A percentile compares a stretch with the other conserved stretches of the same genome.
Evolutionary conservation across 2,113 vertebrate genomes (phyloP).

Genomic region (Muntiacus reevesi): DNA sequence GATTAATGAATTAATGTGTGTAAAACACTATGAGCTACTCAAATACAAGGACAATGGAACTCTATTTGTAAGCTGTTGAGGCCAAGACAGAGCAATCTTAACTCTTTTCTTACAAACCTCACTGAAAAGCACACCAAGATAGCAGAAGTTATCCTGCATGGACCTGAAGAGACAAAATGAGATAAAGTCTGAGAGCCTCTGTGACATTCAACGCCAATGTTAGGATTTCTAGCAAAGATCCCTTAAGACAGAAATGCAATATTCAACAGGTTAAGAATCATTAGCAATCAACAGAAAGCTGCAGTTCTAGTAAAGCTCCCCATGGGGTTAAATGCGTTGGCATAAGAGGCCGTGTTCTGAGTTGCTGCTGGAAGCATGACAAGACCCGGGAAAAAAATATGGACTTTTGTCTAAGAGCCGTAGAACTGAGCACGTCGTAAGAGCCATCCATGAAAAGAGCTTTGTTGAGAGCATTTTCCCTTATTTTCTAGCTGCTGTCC

Average conservation of each 20-base stretch:
- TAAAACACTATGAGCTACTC: constrained; percentile 44
- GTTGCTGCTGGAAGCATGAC: neutral
- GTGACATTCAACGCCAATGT: neutral
- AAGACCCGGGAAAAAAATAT: constrained; percentile 3
- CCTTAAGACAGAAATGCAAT: constrained; percentile 13
- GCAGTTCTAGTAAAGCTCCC: neutral
- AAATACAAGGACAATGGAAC: constrained; percentile 52
- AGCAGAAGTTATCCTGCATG: neutral
- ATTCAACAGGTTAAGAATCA: neutral
- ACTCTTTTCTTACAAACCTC: neutral
- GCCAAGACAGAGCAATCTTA: neutral
- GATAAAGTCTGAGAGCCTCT: neutral
- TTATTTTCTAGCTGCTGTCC: constrained; percentile 39
- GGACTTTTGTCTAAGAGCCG: neutral
- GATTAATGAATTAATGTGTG: constrained; percentile 46
- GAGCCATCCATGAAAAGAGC: constrained; percentile 56
- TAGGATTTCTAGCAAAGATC: neutral
- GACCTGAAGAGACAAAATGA: neutral
- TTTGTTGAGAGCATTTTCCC: constrained; percentile 43
- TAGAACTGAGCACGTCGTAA: neutral
- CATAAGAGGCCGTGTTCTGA: neutral
- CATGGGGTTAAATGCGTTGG: neutral
- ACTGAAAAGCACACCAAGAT: neutral
- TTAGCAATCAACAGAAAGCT: neutral
- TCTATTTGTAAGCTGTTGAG: constrained; percentile 18